Conservation (phyloP, 2,113 vertebrate genomes). For the Melanerpes formicivorus region DNA sequence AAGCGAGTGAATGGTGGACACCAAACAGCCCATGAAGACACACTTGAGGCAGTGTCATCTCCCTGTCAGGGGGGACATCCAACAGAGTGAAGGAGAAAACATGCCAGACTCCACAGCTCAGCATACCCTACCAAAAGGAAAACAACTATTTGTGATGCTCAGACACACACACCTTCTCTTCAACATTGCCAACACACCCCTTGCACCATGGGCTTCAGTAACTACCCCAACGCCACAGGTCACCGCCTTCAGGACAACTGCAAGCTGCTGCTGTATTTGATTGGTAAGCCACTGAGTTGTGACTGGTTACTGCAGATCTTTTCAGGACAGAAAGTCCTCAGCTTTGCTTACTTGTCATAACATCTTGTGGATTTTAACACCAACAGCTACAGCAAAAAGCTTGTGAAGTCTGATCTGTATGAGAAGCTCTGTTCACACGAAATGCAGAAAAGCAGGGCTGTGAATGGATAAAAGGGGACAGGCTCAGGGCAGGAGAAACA, state of each 20-base stretch:
- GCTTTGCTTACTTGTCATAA: constrained; percentile 21
- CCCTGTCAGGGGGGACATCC: not conserved
- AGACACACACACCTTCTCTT: not conserved
- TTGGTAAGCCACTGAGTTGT: not conserved
- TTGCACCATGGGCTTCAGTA: not conserved
- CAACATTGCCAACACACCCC: not conserved
- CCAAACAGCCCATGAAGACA: not conserved
- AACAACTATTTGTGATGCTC: not conserved
- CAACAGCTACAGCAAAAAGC: not conserved
- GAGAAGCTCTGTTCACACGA: not conserved
- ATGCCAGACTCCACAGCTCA: not conserved
- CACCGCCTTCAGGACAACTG: not conserved
- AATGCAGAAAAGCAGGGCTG: not conserved
- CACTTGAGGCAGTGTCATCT: not conserved
- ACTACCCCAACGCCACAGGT: not conserved
- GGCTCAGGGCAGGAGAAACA: not conserved
- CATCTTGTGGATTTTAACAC: constrained; percentile 35
- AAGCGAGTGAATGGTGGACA: not conserved
- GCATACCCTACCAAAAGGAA: not conserved
- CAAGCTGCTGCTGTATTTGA: constrained; percentile 1
- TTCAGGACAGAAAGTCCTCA: constrained; percentile 40
- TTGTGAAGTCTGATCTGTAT: not conserved
- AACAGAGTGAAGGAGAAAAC: not conserved
- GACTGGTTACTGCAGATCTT: constrained; percentile 16
- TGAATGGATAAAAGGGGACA: not conserved